Evolutionary conservation across 2,113 vertebrate genomes (phyloP).

Genomic region (Lampris incognitus): DNA sequence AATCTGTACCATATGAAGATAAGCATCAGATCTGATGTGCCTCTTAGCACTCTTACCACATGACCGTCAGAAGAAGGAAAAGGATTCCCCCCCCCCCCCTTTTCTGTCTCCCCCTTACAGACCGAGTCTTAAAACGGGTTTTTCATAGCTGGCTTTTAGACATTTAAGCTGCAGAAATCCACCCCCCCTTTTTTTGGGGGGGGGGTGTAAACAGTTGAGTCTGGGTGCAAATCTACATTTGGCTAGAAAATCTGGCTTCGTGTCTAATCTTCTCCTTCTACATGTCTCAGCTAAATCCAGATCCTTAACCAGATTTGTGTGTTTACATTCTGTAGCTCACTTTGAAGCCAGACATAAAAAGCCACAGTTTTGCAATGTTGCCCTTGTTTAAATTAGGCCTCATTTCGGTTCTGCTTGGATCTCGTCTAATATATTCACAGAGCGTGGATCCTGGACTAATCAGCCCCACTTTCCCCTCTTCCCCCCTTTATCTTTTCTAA

Average conservation of each 20-base stretch:
- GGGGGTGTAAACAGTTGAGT: neutral
- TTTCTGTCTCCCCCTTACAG: neutral
- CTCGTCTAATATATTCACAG: slow-evolving; percentile 52
- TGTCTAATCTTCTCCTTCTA: slow-evolving; percentile 20
- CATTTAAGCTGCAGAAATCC: neutral
- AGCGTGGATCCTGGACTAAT: slow-evolving; percentile 49
- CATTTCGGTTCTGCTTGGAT: slow-evolving; percentile 40
- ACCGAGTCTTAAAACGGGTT: neutral
- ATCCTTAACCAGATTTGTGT: slow-evolving; percentile 3
- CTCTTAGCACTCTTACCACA: too few relatives aligned
- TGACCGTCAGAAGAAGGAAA: too few relatives aligned
- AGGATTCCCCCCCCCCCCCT: too few relatives aligned
- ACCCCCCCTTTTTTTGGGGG: neutral
- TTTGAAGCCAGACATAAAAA: slow-evolving; percentile 53
- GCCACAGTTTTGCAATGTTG: slow-evolving; percentile 15
- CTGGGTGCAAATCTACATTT: neutral
- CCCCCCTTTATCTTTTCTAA: slow-evolving; percentile 70
- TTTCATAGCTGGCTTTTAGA: slow-evolving; percentile 4
- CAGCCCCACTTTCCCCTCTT: slow-evolving; percentile 39
- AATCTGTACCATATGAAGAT: too few relatives aligned
- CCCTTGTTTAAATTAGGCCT: slow-evolving; percentile 41
- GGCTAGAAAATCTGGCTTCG: neutral
- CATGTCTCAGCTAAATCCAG: slow-evolving; percentile 16
- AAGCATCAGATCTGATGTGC: too few relatives aligned
- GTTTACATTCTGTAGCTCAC: slow-evolving; percentile 17